Base-by-base conservation (phyloP, 1,140 invertebrate genomes). In the Drosophila sechellia region DNA sequence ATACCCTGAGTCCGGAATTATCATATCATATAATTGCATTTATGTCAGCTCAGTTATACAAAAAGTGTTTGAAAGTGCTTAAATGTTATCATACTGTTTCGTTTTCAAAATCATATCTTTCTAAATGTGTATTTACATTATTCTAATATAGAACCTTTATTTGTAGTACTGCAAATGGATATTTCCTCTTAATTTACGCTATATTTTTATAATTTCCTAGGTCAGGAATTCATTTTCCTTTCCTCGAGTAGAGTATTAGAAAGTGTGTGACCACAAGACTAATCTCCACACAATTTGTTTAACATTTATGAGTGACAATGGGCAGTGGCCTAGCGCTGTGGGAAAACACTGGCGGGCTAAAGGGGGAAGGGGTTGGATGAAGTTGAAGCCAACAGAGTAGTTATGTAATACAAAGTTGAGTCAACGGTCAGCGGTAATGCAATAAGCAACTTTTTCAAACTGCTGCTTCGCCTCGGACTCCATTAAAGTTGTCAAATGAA, bases 401-500 rank as follows among this genome's bases (percentile, higher is more conserved):
- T 69, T 64, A 58, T 66, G 61, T 70, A 77, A 75, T 59, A 74
- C 85, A 83, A 86, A 81, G 70, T 86, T 86, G 61, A 81, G 61
- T 63, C 61, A 55, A 59, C 48, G 76, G 83, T 85, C 46, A 76
- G 65, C 58, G 71, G 46, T 86, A 86, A 86, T 87, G 83, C 75
- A 86, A 86, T 86, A 79, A 76, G 65, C 65, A 81, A 86, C 65
- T 81, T 80, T 81, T 78, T 46, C 50, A 77, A 86, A 86, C 76
- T 87, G 81, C 79, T 78, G 79, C 63, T 42, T 46, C 50, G 65
- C 49, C 65, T 57, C 52, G 56, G 72, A 87, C 83, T 83, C 63
- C 66, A 87, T 87, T 87, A 89, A 87, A 87, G 66, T 87, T 87
- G 76, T 87, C 84, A 89, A 83, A 83, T 87, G 66, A 87, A 87